These are phyloP conservation scores for Aurelia sp. DNA, from an alignment of 30 jellyfish, hydroid and myxozoan genomes.

Conservation along the genomic window DNA sequence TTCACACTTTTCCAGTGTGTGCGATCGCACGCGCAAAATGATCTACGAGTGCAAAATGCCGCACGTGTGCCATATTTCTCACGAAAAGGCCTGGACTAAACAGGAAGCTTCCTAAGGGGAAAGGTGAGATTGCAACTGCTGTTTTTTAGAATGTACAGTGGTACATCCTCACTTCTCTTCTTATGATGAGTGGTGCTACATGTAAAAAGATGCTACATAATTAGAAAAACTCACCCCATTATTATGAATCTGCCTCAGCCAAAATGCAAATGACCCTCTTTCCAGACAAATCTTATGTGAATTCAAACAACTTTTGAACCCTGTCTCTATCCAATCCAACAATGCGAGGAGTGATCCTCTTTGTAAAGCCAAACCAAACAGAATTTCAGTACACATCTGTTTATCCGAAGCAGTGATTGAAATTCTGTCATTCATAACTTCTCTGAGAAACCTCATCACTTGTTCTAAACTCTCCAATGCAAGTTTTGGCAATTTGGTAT, in stretches of 20 bases:
- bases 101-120: too few relatives aligned
- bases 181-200: too few relatives aligned
- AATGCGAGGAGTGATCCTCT: slow-evolving; percentile 70
- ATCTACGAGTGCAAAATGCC: too few relatives aligned
- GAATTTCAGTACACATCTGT: slow-evolving; percentile 65
- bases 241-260: slow-evolving; percentile 37
- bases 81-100: too few relatives aligned
- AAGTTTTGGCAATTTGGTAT: slow-evolving; percentile 76
- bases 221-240: slow-evolving; percentile 24
- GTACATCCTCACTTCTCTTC: too few relatives aligned
- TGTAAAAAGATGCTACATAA: neutral
- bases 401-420: slow-evolving; percentile 28
- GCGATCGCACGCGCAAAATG: too few relatives aligned
- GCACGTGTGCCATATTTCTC: too few relatives aligned
- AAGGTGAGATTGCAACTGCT: too few relatives aligned
- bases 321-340: slow-evolving; percentile 88
- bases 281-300: slow-evolving; percentile 15
- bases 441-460: slow-evolving; percentile 62
- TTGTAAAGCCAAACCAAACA: slow-evolving; percentile 80
- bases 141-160: too few relatives aligned
- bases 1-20: too few relatives aligned
- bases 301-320: slow-evolving; percentile 30
- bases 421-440: slow-evolving; percentile 32
- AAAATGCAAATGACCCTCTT: slow-evolving; percentile 7
- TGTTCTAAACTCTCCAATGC: slow-evolving; percentile 77